Evolutionary conservation across 2,888 invertebrate genomes (phyloP).

Genomic region (Ennomos quercinarius): DNA sequence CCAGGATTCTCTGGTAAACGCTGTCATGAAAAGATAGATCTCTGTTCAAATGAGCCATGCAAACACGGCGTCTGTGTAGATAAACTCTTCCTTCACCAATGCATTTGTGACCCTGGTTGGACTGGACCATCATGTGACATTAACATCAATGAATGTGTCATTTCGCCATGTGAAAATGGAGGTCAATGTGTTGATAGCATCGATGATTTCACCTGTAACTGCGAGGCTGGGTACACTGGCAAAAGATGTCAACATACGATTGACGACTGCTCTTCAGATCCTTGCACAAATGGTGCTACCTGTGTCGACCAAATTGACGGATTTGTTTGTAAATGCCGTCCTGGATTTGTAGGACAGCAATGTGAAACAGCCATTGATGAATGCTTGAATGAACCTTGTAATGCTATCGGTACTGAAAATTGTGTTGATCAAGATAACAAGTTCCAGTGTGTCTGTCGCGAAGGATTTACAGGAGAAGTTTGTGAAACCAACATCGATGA

Average conservation of each 20-base stretch:
- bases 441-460: constrained; percentile 94
- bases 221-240: constrained; percentile 97
- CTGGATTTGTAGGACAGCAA: constrained; percentile 96
- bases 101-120: constrained; percentile 97
- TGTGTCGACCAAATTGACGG: constrained; percentile 95
- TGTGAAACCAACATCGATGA: constrained; percentile 96
- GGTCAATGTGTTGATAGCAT: constrained; percentile 96
- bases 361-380: constrained; percentile 97
- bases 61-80: constrained; percentile 97
- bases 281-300: constrained; percentile 96
- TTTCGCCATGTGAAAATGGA: constrained; percentile 95
- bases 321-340: constrained; percentile 96
- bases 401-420: constrained; percentile 94
- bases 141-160: constrained; percentile 96
- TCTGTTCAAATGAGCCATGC: constrained; percentile 96
- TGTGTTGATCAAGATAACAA: constrained; percentile 96
- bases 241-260: constrained; percentile 96
- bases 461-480: constrained; percentile 93
- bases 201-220: constrained; percentile 93
- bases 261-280: constrained; percentile 95
- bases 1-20: constrained; percentile 98
- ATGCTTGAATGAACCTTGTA: constrained; percentile 96
- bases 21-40: constrained; percentile 97
- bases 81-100: constrained; percentile 93
- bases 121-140: constrained; percentile 93